Conservation (phyloP, 2,888 invertebrate species). For the Hyposoter dolosus region DNA sequence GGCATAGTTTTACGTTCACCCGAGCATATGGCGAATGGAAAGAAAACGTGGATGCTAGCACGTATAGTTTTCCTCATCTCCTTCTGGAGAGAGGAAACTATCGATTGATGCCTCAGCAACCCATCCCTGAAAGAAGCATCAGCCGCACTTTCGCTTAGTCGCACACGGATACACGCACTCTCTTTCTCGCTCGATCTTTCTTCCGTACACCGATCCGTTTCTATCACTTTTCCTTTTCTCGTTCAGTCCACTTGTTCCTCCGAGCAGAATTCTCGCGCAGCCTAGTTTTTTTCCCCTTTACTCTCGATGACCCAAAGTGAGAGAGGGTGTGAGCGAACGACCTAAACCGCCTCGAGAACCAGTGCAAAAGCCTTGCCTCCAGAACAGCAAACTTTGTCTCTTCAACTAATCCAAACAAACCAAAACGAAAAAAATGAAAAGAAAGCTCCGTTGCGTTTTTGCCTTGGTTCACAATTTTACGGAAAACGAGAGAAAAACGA, state of each 20-base stretch:
- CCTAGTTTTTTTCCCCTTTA: slow-evolving; percentile 62
- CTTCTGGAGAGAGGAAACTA: slow-evolving; percentile 75
- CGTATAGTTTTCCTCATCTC: slow-evolving; percentile 72
- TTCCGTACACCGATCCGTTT: not conserved
- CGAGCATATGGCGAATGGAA: slow-evolving; percentile 32
- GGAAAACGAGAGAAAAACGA: no score
- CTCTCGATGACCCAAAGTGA: slow-evolving; percentile 46
- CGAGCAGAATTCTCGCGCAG: slow-evolving; percentile 36
- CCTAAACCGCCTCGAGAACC: not conserved
- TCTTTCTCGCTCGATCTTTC: slow-evolving; percentile 47
- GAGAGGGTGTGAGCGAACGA: slow-evolving; percentile 55
- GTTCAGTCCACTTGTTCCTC: slow-evolving; percentile 34
- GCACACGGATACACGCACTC: slow-evolving; percentile 56
- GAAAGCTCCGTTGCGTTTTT: not conserved
- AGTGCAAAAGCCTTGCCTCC: slow-evolving; percentile 26
- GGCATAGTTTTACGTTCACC: no score
- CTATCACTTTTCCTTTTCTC: slow-evolving; percentile 38
- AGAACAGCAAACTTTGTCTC: slow-evolving; percentile 35
- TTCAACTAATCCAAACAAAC: not conserved
- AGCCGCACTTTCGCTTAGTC: slow-evolving; percentile 37
- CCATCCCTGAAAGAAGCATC: slow-evolving; percentile 58
- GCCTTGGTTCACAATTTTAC: not conserved
- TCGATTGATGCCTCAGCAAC: slow-evolving; percentile 78
- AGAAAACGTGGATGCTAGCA: slow-evolving; percentile 69
- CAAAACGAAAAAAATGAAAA: not conserved